Evolutionary conservation across 2,797 vertebrate genomes (phyloP).

Genomic region (Todus mexicanus): DNA sequence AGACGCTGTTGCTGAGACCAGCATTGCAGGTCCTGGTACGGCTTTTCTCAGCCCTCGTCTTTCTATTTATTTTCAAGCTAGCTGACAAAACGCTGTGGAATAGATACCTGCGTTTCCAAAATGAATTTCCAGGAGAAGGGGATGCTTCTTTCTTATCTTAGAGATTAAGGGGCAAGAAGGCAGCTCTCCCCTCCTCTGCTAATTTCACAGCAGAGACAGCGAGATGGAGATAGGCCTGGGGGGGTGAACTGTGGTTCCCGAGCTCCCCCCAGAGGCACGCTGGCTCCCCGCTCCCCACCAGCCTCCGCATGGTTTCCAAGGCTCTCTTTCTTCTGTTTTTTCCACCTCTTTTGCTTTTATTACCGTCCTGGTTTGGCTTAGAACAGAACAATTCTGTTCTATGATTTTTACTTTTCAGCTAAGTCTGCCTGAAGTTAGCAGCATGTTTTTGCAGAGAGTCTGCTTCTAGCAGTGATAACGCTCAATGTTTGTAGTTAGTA

Average conservation of each 20-base stretch:
- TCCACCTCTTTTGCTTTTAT: not conserved
- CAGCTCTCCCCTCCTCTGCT: not conserved
- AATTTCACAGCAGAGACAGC: not conserved
- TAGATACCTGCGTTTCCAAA: not conserved
- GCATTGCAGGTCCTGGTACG: accelerated
- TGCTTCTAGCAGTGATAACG: no score
- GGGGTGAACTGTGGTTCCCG: conserved; percentile 31
- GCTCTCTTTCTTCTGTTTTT: not conserved
- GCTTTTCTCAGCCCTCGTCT: not conserved
- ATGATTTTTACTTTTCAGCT: no score
- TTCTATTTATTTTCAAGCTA: not conserved
- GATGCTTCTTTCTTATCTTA: not conserved
- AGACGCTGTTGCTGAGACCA: not conserved
- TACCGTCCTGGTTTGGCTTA: no score
- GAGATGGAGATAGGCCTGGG: not conserved
- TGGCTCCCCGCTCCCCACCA: not conserved
- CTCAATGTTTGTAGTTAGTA: no score
- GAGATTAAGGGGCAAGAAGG: not conserved
- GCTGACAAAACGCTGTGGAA: not conserved
- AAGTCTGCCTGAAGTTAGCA: no score
- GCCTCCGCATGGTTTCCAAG: not conserved
- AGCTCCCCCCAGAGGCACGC: conserved; percentile 67
- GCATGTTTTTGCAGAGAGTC: no score
- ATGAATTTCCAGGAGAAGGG: not conserved
- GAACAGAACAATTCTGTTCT: no score